phyloP scores from a whole-genome alignment of 2,797 vertebrate genomes.

The Gymnocypris eckloni region DNA sequence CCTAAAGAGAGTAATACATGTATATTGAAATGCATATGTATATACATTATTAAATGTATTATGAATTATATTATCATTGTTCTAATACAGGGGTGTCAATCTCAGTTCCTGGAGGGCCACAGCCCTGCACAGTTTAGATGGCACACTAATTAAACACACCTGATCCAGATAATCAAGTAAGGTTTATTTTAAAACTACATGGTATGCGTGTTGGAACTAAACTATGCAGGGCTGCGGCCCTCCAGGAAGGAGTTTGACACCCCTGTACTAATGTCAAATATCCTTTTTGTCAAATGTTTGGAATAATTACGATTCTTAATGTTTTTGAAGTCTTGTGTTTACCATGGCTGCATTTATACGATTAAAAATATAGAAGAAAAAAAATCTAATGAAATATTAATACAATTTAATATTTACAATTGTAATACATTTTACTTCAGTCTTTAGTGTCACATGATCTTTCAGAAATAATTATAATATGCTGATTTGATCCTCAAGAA shows the following conservation, averaged over 20 bases:
- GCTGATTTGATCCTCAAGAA: background rate
- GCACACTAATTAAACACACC: too few species aligned
- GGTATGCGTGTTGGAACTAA: too few species aligned
- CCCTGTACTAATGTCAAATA: too few species aligned
- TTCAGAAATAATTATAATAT: background rate
- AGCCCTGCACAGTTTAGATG: too few species aligned
- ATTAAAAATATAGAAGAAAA: background rate
- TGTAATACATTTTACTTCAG: background rate
- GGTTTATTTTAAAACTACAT: too few species aligned
- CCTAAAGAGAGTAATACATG: slow-evolving; percentile 64
- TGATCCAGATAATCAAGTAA: too few species aligned
- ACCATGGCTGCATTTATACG: background rate
- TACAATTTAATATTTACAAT: background rate
- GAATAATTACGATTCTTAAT: background rate
- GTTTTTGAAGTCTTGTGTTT: background rate
- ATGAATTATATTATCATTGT: background rate
- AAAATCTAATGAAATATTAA: too few species aligned
- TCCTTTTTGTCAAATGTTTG: background rate
- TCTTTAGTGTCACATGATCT: background rate
- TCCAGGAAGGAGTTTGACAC: too few species aligned
- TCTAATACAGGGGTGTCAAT: background rate
- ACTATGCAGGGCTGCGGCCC: too few species aligned
- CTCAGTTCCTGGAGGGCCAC: too few species aligned
- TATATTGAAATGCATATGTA: background rate
- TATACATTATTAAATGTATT: background rate